A percentile compares a stretch with the other conserved stretches of the same genome.
Evolutionary conservation across 1,140 invertebrate species (phyloP).

Genomic region (Conus ventricosus): DNA sequence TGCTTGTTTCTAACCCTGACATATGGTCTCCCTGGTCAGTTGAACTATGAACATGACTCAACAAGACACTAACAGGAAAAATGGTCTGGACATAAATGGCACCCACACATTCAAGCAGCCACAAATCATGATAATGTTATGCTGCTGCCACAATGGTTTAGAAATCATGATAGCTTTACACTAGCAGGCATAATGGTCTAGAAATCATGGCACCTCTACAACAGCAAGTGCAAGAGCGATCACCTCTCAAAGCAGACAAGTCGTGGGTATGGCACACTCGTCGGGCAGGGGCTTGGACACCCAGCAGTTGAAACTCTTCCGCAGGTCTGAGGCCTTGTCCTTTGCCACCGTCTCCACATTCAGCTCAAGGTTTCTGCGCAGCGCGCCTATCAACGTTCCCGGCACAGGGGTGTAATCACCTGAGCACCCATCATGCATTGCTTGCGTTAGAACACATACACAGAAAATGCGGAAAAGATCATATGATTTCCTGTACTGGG

Average conservation of each 20-base stretch:
- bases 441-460: neutral
- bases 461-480: neutral
- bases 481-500: neutral
- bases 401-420: slow-evolving; percentile 63
- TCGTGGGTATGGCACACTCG: slow-evolving; percentile 59
- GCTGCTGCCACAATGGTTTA: no score
- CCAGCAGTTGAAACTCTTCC: slow-evolving; percentile 70
- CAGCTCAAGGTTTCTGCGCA: slow-evolving; percentile 61
- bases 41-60: no score
- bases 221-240: no score
- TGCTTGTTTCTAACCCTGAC: no score
- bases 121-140: no score
- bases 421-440: slow-evolving; percentile 40
- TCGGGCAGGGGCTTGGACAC: slow-evolving; percentile 61
- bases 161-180: no score
- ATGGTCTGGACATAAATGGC: no score
- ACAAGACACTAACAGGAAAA: no score
- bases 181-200: no score
- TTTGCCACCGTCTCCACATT: slow-evolving; percentile 55
- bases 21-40: no score
- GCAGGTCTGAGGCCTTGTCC: slow-evolving; percentile 66
- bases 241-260: slow-evolving; percentile 68
- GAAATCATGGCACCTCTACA: no score
- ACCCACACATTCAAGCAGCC: no score
- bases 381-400: slow-evolving; percentile 64